These are phyloP conservation scores for Seriola rivoliana DNA, from an alignment of 2,113 vertebrate species.

Conservation along the genomic window DNA sequence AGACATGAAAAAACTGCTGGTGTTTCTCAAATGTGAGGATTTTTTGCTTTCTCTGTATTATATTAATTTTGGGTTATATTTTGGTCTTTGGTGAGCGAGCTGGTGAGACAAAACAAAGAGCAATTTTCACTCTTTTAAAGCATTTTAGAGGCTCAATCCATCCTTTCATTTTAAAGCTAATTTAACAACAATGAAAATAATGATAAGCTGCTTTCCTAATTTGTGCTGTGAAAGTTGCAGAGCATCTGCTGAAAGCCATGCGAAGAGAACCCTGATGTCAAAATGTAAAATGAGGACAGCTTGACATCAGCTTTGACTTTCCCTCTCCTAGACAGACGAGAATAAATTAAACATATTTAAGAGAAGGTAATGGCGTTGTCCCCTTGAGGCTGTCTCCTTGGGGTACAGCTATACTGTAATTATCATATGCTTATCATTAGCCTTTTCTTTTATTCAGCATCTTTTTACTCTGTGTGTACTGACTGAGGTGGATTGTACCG, in stretches of 20 bases:
- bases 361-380: neutral
- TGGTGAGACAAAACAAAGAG: neutral
- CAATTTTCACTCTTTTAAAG: neutral
- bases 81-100: neutral
- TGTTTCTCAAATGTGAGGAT: neutral
- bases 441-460: neutral
- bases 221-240: neutral
- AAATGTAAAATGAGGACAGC: slow-evolving; percentile 8
- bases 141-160: neutral
- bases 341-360: slow-evolving; percentile 15
- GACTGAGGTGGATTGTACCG: neutral
- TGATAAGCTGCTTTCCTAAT: neutral
- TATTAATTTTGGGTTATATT: neutral
- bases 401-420: neutral
- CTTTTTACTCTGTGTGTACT: neutral
- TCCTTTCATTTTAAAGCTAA: neutral
- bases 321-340: neutral
- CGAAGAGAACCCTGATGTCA: neutral
- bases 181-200: neutral
- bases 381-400: neutral
- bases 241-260: neutral
- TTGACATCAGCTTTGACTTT: neutral
- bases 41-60: neutral
- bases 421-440: neutral
- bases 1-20: too few relatives aligned